Evolutionary conservation across 2,888 invertebrate species (phyloP).

Genomic region (Euspilapteryx auroguttella): DNA sequence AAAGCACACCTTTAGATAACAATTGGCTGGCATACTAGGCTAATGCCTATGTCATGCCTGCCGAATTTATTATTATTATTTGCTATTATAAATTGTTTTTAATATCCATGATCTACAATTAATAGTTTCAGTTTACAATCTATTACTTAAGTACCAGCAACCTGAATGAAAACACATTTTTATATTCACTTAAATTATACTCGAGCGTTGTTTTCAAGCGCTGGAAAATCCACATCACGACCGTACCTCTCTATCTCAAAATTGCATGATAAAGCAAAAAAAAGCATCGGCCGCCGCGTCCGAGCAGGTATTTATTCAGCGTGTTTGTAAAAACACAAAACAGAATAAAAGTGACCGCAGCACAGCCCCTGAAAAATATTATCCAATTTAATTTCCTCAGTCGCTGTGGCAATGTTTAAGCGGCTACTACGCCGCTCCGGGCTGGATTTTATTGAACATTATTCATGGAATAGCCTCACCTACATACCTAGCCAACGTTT

Average conservation of each 20-base stretch:
- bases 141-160: no score
- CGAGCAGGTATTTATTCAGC: constrained; percentile 8
- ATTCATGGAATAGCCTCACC: constrained; percentile 2
- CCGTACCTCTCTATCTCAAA: not conserved
- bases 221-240: not conserved
- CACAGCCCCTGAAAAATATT: constrained; percentile 12
- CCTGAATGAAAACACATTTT: no score
- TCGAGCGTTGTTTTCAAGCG: no score
- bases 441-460: constrained; percentile 6
- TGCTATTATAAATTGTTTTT: no score
- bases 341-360: constrained; percentile 10
- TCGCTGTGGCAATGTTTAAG: constrained; percentile 9
- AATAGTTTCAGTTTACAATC: no score
- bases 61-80: no score
- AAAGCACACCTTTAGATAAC: no score
- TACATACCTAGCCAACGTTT: constrained; percentile 4
- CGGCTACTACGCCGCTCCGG: constrained; percentile 2
- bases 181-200: no score
- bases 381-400: constrained; percentile 19
- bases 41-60: no score
- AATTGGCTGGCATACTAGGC: no score
- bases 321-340: constrained; percentile 12
- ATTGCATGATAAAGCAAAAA: constrained; percentile 4
- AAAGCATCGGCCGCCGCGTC: constrained; percentile 4
- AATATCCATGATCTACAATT: no score